Conservation (phyloP, 1,140 invertebrate species). For the Drosophila varians region DNA sequence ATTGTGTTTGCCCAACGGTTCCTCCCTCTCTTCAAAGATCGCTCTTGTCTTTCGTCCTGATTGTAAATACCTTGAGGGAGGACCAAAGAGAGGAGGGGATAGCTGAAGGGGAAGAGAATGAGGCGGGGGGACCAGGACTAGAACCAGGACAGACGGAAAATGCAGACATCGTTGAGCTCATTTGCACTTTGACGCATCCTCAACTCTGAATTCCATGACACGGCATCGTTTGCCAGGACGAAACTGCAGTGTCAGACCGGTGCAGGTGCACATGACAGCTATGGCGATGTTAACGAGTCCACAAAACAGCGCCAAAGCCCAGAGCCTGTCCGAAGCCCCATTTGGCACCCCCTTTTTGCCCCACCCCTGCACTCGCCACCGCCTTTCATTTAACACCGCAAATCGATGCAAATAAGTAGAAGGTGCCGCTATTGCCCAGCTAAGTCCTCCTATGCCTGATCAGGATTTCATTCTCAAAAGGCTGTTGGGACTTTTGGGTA, state of each 20-base stretch:
- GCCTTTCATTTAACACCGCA: slow-evolving; percentile 10
- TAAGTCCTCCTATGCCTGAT: slow-evolving; percentile 15
- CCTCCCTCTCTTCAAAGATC: not conserved
- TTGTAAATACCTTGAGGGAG: not conserved
- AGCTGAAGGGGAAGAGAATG: not conserved
- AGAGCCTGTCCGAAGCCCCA: not conserved
- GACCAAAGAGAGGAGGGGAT: not conserved
- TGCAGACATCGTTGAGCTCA: slow-evolving; percentile 66
- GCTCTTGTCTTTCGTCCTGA: slow-evolving; percentile 14
- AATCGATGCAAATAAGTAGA: slow-evolving; percentile 55
- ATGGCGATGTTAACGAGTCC: slow-evolving; percentile 77
- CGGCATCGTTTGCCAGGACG: slow-evolving; percentile 37
- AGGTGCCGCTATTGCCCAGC: slow-evolving; percentile 36
- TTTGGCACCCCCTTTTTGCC: slow-evolving; percentile 7
- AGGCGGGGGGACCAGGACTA: not conserved
- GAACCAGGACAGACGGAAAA: slow-evolving; percentile 1
- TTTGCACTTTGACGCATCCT: slow-evolving; percentile 74
- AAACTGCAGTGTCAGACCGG: slow-evolving; percentile 55
- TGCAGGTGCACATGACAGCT: slow-evolving; percentile 68
- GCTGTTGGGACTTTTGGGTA: not conserved
- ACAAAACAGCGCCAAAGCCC: slow-evolving; percentile 51
- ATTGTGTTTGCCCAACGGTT: slow-evolving; percentile 57
- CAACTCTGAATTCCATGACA: slow-evolving; percentile 44
- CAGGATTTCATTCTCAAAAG: not conserved
- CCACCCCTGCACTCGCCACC: not conserved